Conservation (phyloP, 2,113 vertebrate species). For the Entosphenus tridentatus region DNA sequence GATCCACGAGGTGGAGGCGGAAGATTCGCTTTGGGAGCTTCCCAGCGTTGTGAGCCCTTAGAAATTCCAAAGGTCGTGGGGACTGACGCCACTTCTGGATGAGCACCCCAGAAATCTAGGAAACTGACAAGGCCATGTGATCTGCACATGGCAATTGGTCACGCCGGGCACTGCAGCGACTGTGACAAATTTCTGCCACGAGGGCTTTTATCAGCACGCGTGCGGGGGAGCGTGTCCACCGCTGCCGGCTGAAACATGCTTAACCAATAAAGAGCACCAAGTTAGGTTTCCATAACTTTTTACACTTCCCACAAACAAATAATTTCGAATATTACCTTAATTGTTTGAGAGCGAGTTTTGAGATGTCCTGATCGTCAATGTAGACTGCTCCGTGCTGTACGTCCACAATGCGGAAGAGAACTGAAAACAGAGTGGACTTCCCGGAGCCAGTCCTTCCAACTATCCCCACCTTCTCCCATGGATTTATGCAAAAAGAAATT, state of each 20-base stretch:
- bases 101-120: too few species aligned
- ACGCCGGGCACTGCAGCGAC: neutral
- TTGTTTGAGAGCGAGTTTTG: constrained; percentile 34
- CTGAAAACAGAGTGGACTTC: constrained; percentile 68
- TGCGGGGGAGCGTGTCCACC: accelerated
- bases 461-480: constrained; percentile 69
- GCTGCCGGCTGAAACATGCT: neutral
- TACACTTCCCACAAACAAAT: neutral
- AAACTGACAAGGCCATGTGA: too few species aligned
- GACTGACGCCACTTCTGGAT: too few species aligned
- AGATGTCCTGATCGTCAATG: constrained; percentile 44
- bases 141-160: too few species aligned
- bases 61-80: too few species aligned
- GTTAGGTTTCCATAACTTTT: neutral
- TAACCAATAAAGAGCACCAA: neutral
- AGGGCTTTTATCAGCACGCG: neutral
- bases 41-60: too few species aligned
- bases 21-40: too few species aligned
- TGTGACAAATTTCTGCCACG: neutral
- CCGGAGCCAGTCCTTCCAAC: constrained; percentile 84
- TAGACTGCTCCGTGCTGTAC: constrained; percentile 46
- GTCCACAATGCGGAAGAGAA: constrained; percentile 74
- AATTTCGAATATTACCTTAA: constrained; percentile 27
- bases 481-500: constrained; percentile 37
- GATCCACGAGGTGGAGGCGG: too few species aligned